phyloP scores from a whole-genome alignment of 2,888 invertebrate species.

The Octodonta nipae region DNA sequence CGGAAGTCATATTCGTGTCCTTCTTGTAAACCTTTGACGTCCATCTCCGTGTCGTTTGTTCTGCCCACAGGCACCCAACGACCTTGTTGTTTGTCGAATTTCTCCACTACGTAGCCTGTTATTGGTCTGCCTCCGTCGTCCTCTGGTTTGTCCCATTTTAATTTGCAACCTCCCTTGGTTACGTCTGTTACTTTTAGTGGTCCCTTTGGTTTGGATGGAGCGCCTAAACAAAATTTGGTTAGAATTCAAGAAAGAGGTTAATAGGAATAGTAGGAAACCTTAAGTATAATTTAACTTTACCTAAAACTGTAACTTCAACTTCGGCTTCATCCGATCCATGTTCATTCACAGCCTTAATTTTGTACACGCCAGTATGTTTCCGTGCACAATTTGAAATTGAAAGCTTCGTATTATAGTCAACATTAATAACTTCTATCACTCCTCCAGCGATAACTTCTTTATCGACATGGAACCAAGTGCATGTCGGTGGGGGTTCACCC shows the following conservation, averaged over 20 bases:
- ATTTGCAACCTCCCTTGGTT: slow-evolving; percentile 76
- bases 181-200: slow-evolving; percentile 80
- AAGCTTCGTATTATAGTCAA: slow-evolving; percentile 82
- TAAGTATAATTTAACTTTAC: slow-evolving; percentile 34
- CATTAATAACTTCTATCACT: slow-evolving; percentile 64
- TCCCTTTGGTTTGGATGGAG: slow-evolving; percentile 77
- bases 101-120: slow-evolving; percentile 86
- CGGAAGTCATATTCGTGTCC: slow-evolving; percentile 89
- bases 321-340: slow-evolving; percentile 87
- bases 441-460: slow-evolving; percentile 59
- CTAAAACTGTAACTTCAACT: slow-evolving; percentile 81
- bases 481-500: slow-evolving; percentile 90
- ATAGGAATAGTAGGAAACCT: slow-evolving; percentile 1
- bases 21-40: slow-evolving; percentile 77
- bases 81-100: slow-evolving; percentile 81
- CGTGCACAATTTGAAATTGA: slow-evolving; percentile 65
- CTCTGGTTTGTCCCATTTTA: slow-evolving; percentile 87
- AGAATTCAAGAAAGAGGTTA: background rate
- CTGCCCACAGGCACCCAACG: slow-evolving; percentile 89
- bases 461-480: slow-evolving; percentile 78
- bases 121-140: slow-evolving; percentile 90
- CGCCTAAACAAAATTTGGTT: slow-evolving; percentile 37
- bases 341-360: slow-evolving; percentile 77
- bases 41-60: slow-evolving; percentile 74
- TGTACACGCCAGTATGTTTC: slow-evolving; percentile 80